Evolutionary conservation across 2,113 vertebrate species (phyloP), one percentile per base, ranked within the genome.

Genomic region (Pachyramphus minor): DNA sequence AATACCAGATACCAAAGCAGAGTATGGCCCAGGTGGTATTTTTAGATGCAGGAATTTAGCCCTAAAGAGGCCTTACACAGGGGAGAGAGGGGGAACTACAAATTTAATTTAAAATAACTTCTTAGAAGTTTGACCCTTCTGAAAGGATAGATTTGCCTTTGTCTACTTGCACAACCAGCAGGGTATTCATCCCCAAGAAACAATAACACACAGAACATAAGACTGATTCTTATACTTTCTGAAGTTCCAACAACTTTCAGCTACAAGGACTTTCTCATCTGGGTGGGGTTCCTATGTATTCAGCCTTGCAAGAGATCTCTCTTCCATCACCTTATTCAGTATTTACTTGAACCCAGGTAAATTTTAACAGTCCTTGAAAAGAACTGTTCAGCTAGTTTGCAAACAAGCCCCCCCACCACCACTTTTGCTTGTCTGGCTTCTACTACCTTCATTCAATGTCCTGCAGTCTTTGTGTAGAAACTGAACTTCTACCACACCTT

Each of bases 341-440:
- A 18, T 50, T 59, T 86, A 60, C 41, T 47, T 52, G 74, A 87
- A 64, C 3, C 9, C 30, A 56, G 23, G 13, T 60, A 37, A 52
- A 56, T 53, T 55, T 63, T 15, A 72, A 59, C 20, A 33, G 8
- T 50, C 30, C 49, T 17, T 37, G 31, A 31, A 8, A 89, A 72
- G 53, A 37, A 44, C 76, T 56, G 87, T 64, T 45, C 52, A 58
- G 19, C 3, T 5, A 2, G 3, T 37, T 37, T 0, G 0, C 49
- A 66, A 67, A 49, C 24, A 52, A 77, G 5, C 9, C 27, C 9
- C 23, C 8, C 45, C 41, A 42, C 13, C 44, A 10, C 13, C n/a
- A n/a, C 10, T 66, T 79, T 53, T 6, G 1, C 30, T 53, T 23
- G 10, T 52, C 86, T 53, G n/a, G 33, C 28, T 86, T 17, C 37